Evolutionary conservation across 1,140 invertebrate species (phyloP), one percentile per base, ranked within the genome.

Genomic region (Bombus confusus): DNA sequence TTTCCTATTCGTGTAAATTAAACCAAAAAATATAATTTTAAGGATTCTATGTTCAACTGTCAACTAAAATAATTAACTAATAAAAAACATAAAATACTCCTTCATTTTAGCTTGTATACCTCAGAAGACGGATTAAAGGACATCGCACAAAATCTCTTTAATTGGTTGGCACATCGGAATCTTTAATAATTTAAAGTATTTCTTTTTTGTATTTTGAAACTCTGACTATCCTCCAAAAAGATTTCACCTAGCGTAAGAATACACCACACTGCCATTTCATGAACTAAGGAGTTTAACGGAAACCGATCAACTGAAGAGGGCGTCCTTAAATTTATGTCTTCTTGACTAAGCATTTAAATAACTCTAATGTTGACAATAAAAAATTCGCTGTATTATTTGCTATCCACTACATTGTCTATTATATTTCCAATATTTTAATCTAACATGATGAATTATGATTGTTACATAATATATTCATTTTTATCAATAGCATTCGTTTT

Each of bases 251-350:
- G 25, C n/a, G 64, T 76, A 75, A 68, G 72, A 81, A 81, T 81
- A 28, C 83, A 81, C 59, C 68, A 73, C 84, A 88, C 91, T 92
- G 87, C 91, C 91, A 92, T 92, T 92, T 90, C 91, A 89, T 86
- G 83, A 87, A 85, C 69, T 86, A 68, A 86, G 25, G 37, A 37
- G 86, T 76, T 76, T 25, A 87, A 82, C 77, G 85, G 85, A 88
- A 90, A 86, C 86, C 76, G 87, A 91, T 85, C 86, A 86, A 83
- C 81, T 87, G 73, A 83, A 87, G 57, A 85, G 80, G 74, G 89
- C 59, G 87, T 88, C 88, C 87, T 52, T 64, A 87, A 89, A 85
- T 52, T 69, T 66, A 75, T 52, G 12, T 37, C 31, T 3, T 82
- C 43, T 34, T 47, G 34, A 64, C 52, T n/a, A 71, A 31, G 1